Conservation (phyloP, 1,140 invertebrate species). For the Pararge aegeria region DNA sequence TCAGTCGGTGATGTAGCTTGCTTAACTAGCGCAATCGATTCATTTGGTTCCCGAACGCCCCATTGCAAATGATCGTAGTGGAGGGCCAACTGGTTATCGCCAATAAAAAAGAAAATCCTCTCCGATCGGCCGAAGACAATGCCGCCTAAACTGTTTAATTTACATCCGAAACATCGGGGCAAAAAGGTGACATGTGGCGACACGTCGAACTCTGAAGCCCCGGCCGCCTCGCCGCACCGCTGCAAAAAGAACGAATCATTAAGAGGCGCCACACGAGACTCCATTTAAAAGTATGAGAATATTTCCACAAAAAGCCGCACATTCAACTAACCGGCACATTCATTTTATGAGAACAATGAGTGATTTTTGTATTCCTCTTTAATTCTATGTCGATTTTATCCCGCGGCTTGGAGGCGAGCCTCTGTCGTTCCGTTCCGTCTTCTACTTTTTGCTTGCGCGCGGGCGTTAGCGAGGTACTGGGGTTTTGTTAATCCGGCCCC, state of each 20-base stretch:
- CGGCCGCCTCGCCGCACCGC: slow-evolving; percentile 50
- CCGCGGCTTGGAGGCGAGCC: slow-evolving; percentile 59
- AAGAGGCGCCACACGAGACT: slow-evolving; percentile 76
- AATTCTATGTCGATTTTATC: slow-evolving; percentile 78
- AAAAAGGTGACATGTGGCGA: slow-evolving; percentile 72
- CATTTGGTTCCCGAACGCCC: too few species aligned
- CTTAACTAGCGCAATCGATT: too few species aligned
- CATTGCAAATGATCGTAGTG: not conserved
- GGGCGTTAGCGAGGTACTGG: slow-evolving; percentile 57
- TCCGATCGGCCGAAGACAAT: slow-evolving; percentile 59
- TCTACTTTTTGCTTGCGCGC: slow-evolving; percentile 74
- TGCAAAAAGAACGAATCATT: slow-evolving; percentile 75
- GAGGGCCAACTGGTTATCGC: not conserved
- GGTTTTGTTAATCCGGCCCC: slow-evolving; percentile 47
- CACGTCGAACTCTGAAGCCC: slow-evolving; percentile 63
- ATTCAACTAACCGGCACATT: slow-evolving; percentile 76
- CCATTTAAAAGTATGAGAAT: slow-evolving; percentile 79
- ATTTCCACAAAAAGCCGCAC: slow-evolving; percentile 78
- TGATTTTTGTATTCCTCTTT: slow-evolving; percentile 79
- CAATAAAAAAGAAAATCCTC: slow-evolving; percentile 43
- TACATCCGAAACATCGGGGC: slow-evolving; percentile 67
- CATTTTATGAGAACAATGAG: slow-evolving; percentile 79
- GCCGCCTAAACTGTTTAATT: slow-evolving; percentile 75
- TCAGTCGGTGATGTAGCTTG: too few species aligned
- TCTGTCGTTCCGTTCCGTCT: slow-evolving; percentile 67